Evolutionary conservation across 2,797 vertebrate species (phyloP).

Genomic region (Aphelocoma californica): DNA sequence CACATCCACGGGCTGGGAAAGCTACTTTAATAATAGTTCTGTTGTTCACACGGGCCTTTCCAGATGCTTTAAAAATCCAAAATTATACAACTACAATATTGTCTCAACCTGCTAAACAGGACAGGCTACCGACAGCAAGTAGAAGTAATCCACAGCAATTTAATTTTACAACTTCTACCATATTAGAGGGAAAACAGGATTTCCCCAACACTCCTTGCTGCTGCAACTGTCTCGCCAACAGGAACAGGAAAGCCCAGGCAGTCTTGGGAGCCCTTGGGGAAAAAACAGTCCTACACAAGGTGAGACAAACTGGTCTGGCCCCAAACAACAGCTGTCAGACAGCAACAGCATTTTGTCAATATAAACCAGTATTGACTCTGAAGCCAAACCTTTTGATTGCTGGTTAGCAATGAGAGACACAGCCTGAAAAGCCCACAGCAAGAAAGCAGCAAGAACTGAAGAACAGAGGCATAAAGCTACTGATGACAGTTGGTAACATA

Average conservation of each 20-base stretch:
- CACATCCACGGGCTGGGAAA: background rate
- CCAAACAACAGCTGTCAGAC: background rate
- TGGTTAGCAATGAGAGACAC: background rate
- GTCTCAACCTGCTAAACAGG: conserved; percentile 8
- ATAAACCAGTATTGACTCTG: background rate
- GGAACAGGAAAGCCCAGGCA: background rate
- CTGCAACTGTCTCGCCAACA: background rate
- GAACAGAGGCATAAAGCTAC: background rate
- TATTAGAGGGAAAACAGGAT: background rate
- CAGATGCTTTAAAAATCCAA: background rate
- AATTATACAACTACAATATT: background rate
- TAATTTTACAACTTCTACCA: background rate
- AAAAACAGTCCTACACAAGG: background rate
- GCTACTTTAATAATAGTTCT: conserved; percentile 7
- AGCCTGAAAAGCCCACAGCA: background rate
- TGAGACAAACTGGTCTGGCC: background rate
- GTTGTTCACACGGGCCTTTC: background rate
- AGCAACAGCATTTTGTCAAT: background rate
- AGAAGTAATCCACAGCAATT: background rate
- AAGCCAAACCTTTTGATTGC: background rate
- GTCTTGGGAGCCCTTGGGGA: background rate
- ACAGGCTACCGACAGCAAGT: background rate
- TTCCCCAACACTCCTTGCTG: background rate
- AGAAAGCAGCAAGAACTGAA: background rate
- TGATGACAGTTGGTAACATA: background rate